Base-by-base conservation (phyloP, 2,888 invertebrate species). In the Eulithis prunata region DNA sequence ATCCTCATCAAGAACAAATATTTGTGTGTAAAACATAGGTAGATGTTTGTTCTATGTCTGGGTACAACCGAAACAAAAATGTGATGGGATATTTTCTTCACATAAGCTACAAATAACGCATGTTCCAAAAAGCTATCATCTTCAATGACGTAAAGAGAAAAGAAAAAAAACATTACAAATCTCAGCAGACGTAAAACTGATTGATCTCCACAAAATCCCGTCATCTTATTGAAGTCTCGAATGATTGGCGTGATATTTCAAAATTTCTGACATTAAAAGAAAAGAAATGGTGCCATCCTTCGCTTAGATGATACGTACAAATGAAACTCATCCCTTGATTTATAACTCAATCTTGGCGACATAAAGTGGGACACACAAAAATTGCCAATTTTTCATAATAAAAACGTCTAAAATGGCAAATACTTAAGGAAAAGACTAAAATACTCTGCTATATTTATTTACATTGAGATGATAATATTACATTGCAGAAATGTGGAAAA, bases 331-430 rank as follows among this genome's bases (percentile, higher is more conserved):
- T 72, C 81, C 75, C 66, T 75, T 90, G 88, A 92, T 85, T 89
- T 88, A 92, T 90, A 86, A 85, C 83, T 86, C 90, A 91, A 92
- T 91, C 87, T 90, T 80, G 84, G 82, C 84, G 83, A 85, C 87
- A 85, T 85, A 85, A 86, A 87, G 85, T 84, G 85, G 87, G 88
- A 88, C 88, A 88, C 82, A 89, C 89, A 64, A 90, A 91, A 91
- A 92, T 93, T 91, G 90, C 79, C 93, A 88, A 91, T 92, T 90
- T 84, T 84, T 92, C 89, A 88, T 91, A 89, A 90, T 91, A 90
- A 90, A 80, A 80, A 75, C 77, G 76, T 70, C 76, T 78, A 80
- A 78, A 84, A 87, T 81, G 64, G 66, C 66, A 65, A 66, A 75
- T 79, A 81, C 80, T 81, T 82, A 36, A 52, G n/a, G n/a, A 32